These are phyloP conservation scores for Amia ocellicauda DNA, from an alignment of 2,113 vertebrate genomes.

Conservation along the genomic window DNA sequence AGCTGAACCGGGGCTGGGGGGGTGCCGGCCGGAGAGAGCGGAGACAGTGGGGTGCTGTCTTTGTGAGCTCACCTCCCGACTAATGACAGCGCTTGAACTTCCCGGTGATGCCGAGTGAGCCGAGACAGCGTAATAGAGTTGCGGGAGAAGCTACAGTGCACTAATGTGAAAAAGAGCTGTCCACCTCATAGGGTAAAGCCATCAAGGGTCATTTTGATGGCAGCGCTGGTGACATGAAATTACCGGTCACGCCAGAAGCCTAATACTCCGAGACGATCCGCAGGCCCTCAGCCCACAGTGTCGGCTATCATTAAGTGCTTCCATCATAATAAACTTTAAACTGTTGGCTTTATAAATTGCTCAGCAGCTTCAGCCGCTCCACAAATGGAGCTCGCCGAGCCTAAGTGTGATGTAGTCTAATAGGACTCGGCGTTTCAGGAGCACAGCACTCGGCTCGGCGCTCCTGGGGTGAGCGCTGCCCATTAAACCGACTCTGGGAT, in stretches of 20 bases:
- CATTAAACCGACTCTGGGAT: conserved; percentile 81
- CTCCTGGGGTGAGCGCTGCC: conserved; percentile 83
- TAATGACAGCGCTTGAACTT: conserved; percentile 80
- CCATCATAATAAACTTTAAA: conserved; percentile 90
- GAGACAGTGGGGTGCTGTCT: background rate
- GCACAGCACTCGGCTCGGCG: conserved; percentile 69
- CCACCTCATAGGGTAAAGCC: conserved; percentile 80
- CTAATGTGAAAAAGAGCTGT: conserved; percentile 82
- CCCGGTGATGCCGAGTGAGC: conserved; percentile 75
- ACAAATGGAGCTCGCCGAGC: conserved; percentile 76
- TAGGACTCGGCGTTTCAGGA: conserved; percentile 82
- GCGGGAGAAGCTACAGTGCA: conserved; percentile 76
- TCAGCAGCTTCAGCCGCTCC: conserved; percentile 79
- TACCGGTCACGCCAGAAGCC: conserved; percentile 81
- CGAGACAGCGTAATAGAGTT: conserved; percentile 80
- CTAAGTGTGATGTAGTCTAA: conserved; percentile 85
- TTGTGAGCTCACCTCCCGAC: conserved; percentile 57
- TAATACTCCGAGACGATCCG: conserved; percentile 81
- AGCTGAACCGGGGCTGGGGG: background rate
- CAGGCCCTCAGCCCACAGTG: conserved; percentile 80
- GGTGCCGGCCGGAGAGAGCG: background rate
- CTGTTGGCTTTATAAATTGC: conserved; percentile 87
- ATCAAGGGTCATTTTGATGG: conserved; percentile 83
- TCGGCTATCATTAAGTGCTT: conserved; percentile 87
- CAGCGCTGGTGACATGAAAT: conserved; percentile 84